Conservation (phyloP, 92 coral and sea anemone species). For the Porites divaricata region DNA sequence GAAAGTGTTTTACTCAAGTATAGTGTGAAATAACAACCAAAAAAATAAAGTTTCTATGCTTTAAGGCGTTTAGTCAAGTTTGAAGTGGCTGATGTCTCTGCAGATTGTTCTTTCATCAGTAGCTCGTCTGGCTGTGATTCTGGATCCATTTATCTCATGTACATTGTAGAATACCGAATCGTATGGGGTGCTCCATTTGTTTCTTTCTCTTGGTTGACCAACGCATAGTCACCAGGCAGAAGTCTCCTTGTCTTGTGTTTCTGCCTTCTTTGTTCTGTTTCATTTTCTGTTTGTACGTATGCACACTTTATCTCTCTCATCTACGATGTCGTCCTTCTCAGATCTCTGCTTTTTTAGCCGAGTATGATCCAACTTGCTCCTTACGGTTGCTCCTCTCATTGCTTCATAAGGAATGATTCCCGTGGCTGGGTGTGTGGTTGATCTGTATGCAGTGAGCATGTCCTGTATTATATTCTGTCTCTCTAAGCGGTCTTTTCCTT, state of each 20-base stretch:
- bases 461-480: slow-evolving; percentile 59
- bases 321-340: slow-evolving; percentile 49
- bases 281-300: slow-evolving; percentile 70
- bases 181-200: slow-evolving; percentile 73
- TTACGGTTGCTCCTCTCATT: slow-evolving; percentile 50
- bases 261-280: slow-evolving; percentile 60
- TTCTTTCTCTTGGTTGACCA: slow-evolving; percentile 58
- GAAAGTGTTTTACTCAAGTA: too few species aligned
- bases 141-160: slow-evolving; percentile 38
- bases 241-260: slow-evolving; percentile 55
- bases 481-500: slow-evolving; percentile 57
- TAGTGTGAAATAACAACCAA: too few species aligned
- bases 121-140: slow-evolving; percentile 44
- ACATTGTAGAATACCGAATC: slow-evolving; percentile 61
- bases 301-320: slow-evolving; percentile 63
- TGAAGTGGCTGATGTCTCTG: slow-evolving; percentile 52
- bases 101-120: slow-evolving; percentile 55
- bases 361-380: slow-evolving; percentile 63
- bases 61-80: neutral
- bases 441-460: slow-evolving; percentile 72
- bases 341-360: slow-evolving; percentile 32
- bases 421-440: slow-evolving; percentile 74
- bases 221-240: slow-evolving; percentile 70
- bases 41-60: too few species aligned
- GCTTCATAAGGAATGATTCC: slow-evolving; percentile 68